Evolutionary conservation across 2,113 vertebrate genomes (phyloP).

Genomic region (Nibea albiflora): DNA sequence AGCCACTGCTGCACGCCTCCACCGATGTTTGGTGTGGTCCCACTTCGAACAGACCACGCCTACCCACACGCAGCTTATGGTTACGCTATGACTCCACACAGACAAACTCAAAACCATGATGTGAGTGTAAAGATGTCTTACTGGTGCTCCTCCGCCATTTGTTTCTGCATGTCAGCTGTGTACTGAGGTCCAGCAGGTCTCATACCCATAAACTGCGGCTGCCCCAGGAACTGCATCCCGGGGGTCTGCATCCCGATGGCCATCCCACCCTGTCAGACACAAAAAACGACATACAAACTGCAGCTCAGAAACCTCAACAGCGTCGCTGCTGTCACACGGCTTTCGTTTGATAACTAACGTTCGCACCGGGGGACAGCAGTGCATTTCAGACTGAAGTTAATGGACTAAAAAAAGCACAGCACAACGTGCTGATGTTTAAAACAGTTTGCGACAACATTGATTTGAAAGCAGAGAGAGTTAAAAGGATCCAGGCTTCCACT

Average conservation of each 20-base stretch:
- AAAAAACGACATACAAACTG: constrained; percentile 7
- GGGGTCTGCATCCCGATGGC: constrained; percentile 90
- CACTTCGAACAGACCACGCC: no score
- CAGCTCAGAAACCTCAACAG: constrained; percentile 11
- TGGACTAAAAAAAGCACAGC: constrained; percentile 37
- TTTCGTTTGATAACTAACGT: constrained; percentile 17
- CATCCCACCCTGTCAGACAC: constrained; percentile 88
- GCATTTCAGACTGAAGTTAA: constrained; percentile 19
- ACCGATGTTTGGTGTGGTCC: no score
- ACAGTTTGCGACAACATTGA: constrained; percentile 13
- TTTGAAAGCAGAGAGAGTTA: not conserved
- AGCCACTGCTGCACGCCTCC: no score
- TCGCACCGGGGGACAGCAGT: constrained; percentile 5
- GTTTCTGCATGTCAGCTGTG: constrained; percentile 94
- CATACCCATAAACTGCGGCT: constrained; percentile 93
- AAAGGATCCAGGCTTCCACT: not conserved
- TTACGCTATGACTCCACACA: not conserved
- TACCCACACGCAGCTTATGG: no score
- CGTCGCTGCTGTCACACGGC: not conserved
- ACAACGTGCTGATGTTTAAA: constrained; percentile 26
- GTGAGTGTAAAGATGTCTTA: constrained; percentile 80
- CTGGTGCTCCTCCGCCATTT: constrained; percentile 98
- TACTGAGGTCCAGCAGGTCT: constrained; percentile 90
- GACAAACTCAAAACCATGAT: not conserved
- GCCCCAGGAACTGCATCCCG: constrained; percentile 92